These are phyloP conservation scores for Neolamprologus modestus DNA, from an alignment of 2,113 vertebrate species.

Conservation along the genomic window DNA sequence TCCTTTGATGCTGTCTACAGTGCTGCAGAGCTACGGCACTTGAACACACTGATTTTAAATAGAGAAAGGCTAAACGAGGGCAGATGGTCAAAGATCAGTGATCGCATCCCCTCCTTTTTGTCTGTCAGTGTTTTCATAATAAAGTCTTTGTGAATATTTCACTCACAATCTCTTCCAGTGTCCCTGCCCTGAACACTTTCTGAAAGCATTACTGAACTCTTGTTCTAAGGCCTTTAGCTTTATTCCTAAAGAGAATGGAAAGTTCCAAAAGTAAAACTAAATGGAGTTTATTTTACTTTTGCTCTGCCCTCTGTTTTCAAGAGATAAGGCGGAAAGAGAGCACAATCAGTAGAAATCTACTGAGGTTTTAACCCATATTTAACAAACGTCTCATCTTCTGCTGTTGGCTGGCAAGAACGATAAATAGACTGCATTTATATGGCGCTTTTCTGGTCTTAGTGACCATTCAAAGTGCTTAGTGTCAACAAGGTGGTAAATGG, in stretches of 20 bases:
- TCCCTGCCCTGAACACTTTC: background rate
- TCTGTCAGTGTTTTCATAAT: background rate
- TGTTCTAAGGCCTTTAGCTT: background rate
- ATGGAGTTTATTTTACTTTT: slow-evolving; percentile 10
- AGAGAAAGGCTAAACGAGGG: background rate
- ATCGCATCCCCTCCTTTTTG: background rate
- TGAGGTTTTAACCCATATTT: background rate
- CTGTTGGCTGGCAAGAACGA: background rate
- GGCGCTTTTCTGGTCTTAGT: background rate
- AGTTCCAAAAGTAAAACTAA: background rate
- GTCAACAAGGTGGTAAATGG: slow-evolving; percentile 4
- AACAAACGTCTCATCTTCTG: background rate
- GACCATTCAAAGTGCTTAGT: background rate
- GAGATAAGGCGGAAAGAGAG: background rate
- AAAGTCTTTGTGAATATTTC: background rate
- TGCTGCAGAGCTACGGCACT: background rate
- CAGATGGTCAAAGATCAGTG: background rate
- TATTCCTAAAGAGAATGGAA: background rate
- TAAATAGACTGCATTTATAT: background rate
- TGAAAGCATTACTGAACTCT: background rate
- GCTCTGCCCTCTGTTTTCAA: background rate
- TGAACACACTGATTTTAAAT: background rate
- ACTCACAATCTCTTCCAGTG: background rate
- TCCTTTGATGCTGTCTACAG: background rate
- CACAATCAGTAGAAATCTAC: background rate